Evolutionary conservation across 2,888 invertebrate species (phyloP).

Genomic region (Emmelina monodactyla): DNA sequence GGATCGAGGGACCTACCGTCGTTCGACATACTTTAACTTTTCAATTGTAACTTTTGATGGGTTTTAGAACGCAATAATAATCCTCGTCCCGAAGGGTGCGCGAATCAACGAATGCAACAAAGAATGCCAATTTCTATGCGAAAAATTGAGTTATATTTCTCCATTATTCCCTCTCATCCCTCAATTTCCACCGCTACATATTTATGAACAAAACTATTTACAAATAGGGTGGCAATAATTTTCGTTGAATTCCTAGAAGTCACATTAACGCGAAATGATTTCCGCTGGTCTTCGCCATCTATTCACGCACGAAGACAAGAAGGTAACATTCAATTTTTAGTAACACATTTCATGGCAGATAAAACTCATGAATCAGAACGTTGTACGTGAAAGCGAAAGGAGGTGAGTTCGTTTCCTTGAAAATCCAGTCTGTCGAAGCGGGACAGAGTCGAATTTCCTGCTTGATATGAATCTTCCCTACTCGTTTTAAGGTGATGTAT

Average conservation of each 20-base stretch:
- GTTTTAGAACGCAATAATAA: slow-evolving; percentile 66
- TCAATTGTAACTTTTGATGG: slow-evolving; percentile 68
- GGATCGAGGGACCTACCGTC: slow-evolving; percentile 45
- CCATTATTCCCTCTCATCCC: slow-evolving; percentile 41
- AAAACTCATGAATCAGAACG: slow-evolving; percentile 63
- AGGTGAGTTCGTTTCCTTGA: slow-evolving; percentile 46
- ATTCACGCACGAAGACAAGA: slow-evolving; percentile 23
- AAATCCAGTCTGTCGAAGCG: slow-evolving; percentile 44
- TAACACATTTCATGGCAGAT: slow-evolving; percentile 59
- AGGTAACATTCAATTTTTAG: slow-evolving; percentile 53
- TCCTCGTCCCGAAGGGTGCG: slow-evolving; percentile 52
- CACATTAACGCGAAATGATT: background rate
- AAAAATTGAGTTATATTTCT: slow-evolving; percentile 56
- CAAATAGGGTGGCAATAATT: background rate
- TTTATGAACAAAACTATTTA: slow-evolving; percentile 26
- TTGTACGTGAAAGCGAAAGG: slow-evolving; percentile 51
- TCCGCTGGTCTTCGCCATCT: background rate
- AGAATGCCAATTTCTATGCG: slow-evolving; percentile 60
- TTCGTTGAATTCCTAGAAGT: background rate
- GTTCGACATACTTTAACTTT: slow-evolving; percentile 64
- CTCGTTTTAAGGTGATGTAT: slow-evolving; percentile 65
- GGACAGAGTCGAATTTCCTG: slow-evolving; percentile 62
- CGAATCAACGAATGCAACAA: slow-evolving; percentile 53
- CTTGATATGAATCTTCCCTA: slow-evolving; percentile 63
- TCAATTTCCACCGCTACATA: slow-evolving; percentile 34